Evolutionary conservation across 2,888 invertebrate genomes (phyloP), one percentile per base, ranked within the genome.

Genomic region (Octonoba sinensis): DNA sequence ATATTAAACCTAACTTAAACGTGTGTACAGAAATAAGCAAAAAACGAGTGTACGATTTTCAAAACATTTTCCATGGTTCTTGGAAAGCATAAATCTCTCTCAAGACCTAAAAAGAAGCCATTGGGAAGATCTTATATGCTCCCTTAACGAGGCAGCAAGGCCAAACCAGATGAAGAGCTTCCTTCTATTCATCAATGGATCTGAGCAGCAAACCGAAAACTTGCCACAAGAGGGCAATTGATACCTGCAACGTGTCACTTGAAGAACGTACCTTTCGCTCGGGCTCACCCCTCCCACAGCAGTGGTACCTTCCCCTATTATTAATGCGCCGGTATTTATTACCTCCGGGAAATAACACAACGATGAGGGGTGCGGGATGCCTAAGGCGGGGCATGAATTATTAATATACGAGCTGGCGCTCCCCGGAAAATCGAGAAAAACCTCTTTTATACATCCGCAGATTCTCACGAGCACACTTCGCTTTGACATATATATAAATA

Each of bases 271-370:
- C 27, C n/a, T 27, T 27, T 51, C 57, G 24, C 27, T 49, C 57
- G 57, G 6, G 16, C 75, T 46, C 60, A 22, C 24, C 49, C 49
- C 27, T 51, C 12, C 8, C 6, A 11, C 44, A 62, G 44, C 15
- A 69, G 36, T 67, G 69, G n/a, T 54, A 46, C 47, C 49, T 24
- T 59, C 49, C 36, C 74, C 54, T 24, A 65, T 65, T 65, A 65
- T 65, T 65, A 65, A 65, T 65, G 65, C 65, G 44, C 27, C 22
- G 51, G 65, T 66, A 75, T 75, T 75, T 75, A 75, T 75, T 51
- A 75, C 74, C 74, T 49, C 67, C 59, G 74, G 67, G 74, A 67
- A 67, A 75, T 73, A 73, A 62, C 62, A 62, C 62, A 4, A n/a
- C 57, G 13, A 46, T 46, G 24, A 62, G 24, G 49, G 59, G 36